Evolutionary conservation across 2,888 invertebrate genomes (phyloP).

Genomic region (Syritta pipiens): DNA sequence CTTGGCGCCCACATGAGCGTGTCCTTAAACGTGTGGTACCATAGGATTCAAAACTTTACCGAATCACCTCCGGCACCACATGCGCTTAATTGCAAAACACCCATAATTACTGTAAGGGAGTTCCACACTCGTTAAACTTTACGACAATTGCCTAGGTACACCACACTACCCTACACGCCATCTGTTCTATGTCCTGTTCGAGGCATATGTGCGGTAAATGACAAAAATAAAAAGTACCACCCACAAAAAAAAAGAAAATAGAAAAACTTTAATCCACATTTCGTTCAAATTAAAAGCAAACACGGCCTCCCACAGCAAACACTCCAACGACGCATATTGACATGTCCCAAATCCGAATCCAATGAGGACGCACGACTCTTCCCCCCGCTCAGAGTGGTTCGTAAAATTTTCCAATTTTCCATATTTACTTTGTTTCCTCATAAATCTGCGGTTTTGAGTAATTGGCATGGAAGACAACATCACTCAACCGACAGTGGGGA

Average conservation of each 20-base stretch:
- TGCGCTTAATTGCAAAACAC: conserved; percentile 54
- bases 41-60: too few relatives aligned
- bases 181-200: not conserved
- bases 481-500: conserved; percentile 12
- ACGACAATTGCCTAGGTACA: conserved; percentile 33
- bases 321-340: conserved; percentile 23
- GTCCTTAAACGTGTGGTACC: too few relatives aligned
- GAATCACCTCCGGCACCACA: too few relatives aligned
- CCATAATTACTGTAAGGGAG: conserved; percentile 46
- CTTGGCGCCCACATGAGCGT: too few relatives aligned
- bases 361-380: conserved; percentile 41
- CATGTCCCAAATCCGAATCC: conserved; percentile 60
- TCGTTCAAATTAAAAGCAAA: conserved; percentile 61
- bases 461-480: conserved; percentile 56
- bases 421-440: conserved; percentile 57
- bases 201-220: conserved; percentile 15
- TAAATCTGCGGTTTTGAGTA: conserved; percentile 67
- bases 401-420: conserved; percentile 59
- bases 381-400: conserved; percentile 6
- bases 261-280: conserved; percentile 25
- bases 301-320: conserved; percentile 24
- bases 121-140: conserved; percentile 46
- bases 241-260: conserved; percentile 1
- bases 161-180: not conserved
- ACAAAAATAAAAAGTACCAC: too few relatives aligned